Conservation (phyloP, 2,113 vertebrate genomes). For the Cairina moschata region DNA sequence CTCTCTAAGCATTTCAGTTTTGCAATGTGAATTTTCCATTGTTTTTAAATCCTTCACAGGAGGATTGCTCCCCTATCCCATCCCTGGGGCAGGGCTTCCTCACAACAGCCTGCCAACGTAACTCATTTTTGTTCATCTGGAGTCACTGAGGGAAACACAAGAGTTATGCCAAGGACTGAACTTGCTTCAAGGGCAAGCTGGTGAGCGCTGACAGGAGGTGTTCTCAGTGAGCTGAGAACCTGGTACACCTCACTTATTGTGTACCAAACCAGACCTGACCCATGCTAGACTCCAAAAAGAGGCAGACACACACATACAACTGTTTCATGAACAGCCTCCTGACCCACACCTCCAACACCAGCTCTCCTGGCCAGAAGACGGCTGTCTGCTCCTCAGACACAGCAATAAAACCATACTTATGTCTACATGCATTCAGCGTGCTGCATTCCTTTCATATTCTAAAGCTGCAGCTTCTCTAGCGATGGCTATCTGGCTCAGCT, state of each 20-base stretch:
- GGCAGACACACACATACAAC: accelerated
- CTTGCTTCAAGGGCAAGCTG: not conserved
- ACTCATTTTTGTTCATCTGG: not conserved
- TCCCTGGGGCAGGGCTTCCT: not conserved
- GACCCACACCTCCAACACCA: not conserved
- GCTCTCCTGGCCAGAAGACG: not conserved
- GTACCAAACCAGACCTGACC: not conserved
- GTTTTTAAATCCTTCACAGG: not conserved
- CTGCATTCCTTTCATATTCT: not conserved
- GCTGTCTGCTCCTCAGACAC: not conserved
- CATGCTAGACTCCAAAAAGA: accelerated
- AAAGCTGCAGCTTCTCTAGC: not conserved
- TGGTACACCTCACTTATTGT: not conserved
- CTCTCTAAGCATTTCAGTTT: not conserved
- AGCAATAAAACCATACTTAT: not conserved
- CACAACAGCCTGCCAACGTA: not conserved
- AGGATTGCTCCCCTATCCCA: not conserved
- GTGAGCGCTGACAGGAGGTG: accelerated
- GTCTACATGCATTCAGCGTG: not conserved
- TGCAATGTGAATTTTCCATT: not conserved
- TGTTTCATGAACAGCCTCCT: not conserved
- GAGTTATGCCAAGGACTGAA: not conserved
- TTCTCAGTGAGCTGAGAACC: not conserved
- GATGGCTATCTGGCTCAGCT: not conserved
- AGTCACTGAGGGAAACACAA: not conserved